Base-by-base conservation (phyloP, 2,797 vertebrate species). In the Pampus argenteus region DNA sequence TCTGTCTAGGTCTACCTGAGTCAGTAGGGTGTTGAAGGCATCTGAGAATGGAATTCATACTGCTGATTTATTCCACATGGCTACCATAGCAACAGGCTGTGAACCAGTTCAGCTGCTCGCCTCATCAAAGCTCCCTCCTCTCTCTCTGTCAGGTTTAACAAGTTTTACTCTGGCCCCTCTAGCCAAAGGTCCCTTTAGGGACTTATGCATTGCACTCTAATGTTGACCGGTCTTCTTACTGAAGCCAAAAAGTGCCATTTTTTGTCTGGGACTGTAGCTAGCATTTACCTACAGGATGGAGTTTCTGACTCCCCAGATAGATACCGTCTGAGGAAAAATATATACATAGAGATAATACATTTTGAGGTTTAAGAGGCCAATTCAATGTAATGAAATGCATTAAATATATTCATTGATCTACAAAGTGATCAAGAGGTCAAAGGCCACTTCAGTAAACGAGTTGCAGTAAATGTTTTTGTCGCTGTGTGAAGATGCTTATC, bases 71-170 rank as follows among this genome's bases (percentile, higher is more conserved):
- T 90, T 91, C 85, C 86, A 82, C 87, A 89, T 82, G 85, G 92
- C 89, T 92, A 76, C 92, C 92, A 93, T 93, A 91, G 91, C 91
- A 93, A 93, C 91, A 90, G 79, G 83, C 89, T 90, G 76, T 84
- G 83, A 86, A 89, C 80, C 74, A 82, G 82, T 86, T 82, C 76
- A 77, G 79, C 76, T 86, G 55, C 56, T 54, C 61, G 73, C 74
- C 68, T 84, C 84, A 83, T 87, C 82, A 89, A 89, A 87, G 77
- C 77, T 55, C 76, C 38, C 38, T 54, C 55, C 40, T 73, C 62
- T 68, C 52, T 72, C 62, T 72, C 57, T 71, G 75, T 76, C 77
- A 87, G 65, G 52, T 82, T 83, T 47, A 76, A 74, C 72, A 56
- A 11, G 58, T 28, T 66, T 76, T 71, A 49, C 66, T 49, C 42